Evolutionary conservation across 1,140 invertebrate genomes (phyloP), one percentile per base, ranked within the genome.

Genomic region (Vanessa atalanta): DNA sequence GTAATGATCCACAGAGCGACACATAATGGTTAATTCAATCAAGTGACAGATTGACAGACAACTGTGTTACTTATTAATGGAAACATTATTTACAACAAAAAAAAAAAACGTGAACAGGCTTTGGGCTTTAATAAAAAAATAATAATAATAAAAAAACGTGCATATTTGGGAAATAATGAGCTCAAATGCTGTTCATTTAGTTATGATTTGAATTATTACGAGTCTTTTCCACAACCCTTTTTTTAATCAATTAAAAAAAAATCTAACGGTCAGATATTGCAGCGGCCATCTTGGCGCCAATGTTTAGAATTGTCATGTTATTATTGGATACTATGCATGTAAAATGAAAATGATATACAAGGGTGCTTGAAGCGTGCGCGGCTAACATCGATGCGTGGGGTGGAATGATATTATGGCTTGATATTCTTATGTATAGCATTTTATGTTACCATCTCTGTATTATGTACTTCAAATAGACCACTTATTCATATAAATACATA

Each of bases 211-310:
- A 75, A 72, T 68, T 9, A 73, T 71, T 61, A 83, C 80, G 85
- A 85, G 86, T 88, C 87, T 84, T 83, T 86, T 91, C 89, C 89
- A 91, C 89, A 91, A 91, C 89, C 89, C 89, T 91, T 91, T 88
- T 81, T 75, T 71, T 70, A 70, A 60, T 31, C 26, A 31, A 31
- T 68, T 70, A 72, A 80, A 79, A 16, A 43, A 43, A 5, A 64
- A 61, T 66, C 55, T 67, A 77, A 68, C 68, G 57, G 53, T 61
- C n/a, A 69, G 43, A 61, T 26, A 69, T 69, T 63, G 31, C 47
- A 47, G 57, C 47, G 43, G 68, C 68, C 20, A 48, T 47, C 2
- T 70, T 61, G 55, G 55, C 68, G 47, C 57, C 67, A 60, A 26
- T 68, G 23, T 69, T 57, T 43, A 43, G 37, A 43, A 43, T 43